Percentiles rank a stretch among this genome's conserved stretches.
Conservation (phyloP, 1,140 invertebrate species). For the Drosophila lacteicornis region DNA sequence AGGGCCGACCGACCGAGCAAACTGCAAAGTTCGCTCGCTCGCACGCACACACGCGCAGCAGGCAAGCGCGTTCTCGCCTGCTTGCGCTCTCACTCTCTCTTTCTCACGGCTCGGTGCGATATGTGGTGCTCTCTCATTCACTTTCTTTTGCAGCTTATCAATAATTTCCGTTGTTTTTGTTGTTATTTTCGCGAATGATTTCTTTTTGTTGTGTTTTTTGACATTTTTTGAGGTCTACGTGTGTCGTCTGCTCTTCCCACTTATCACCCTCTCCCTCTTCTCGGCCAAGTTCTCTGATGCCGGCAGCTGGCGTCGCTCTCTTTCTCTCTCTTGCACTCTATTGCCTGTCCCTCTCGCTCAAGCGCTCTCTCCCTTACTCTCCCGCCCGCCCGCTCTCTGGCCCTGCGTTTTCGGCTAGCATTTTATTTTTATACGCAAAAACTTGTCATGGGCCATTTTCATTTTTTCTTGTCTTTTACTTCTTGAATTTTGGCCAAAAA, state of each 20-base stretch:
- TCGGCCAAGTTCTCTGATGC: constrained; percentile 21
- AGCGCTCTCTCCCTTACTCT: constrained; percentile 3
- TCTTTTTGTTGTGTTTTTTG: constrained; percentile 27
- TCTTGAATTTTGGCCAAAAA: constrained; percentile 79
- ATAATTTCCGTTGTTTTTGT: constrained; percentile 52
- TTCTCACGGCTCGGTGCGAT: constrained; percentile 2
- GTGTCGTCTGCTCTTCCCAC: constrained; percentile 1
- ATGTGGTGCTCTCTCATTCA: constrained; percentile 10
- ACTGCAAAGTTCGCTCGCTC: constrained; percentile 78
- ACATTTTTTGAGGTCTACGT: constrained; percentile 32
- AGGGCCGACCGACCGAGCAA: constrained; percentile 36
- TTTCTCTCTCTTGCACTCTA: constrained; percentile 31
- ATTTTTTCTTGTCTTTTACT: constrained; percentile 40
- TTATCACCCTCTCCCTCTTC: constrained; percentile 2
- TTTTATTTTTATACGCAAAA: constrained; percentile 75
- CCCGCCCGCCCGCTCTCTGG: constrained; percentile 8
- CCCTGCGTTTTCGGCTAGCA: constrained; percentile 49
- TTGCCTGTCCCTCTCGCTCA: constrained; percentile 6
- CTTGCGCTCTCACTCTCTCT: background rate
- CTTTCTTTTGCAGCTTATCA: constrained; percentile 53
- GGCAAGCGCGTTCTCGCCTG: constrained; percentile 1
- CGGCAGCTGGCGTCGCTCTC: constrained; percentile 49
- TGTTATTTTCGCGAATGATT: constrained; percentile 6
- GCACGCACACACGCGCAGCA: constrained; percentile 32
- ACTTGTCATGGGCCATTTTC: constrained; percentile 72